These are phyloP conservation scores for Macrophya alboannulata DNA, from an alignment of 2,888 invertebrate genomes.

Conservation along the genomic window DNA sequence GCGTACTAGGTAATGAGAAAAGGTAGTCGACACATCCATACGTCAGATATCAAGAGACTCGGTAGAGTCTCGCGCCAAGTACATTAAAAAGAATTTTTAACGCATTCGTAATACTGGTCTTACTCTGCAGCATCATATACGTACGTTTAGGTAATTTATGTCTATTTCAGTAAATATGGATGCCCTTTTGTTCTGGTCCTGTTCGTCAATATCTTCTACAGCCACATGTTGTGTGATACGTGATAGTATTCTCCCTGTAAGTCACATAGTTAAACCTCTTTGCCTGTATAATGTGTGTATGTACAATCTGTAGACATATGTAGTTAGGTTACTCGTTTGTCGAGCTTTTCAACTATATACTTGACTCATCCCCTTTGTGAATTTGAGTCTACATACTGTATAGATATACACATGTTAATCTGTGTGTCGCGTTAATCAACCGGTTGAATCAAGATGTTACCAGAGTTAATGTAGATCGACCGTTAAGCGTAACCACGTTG, in stretches of 20 bases:
- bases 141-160: slow-evolving; percentile 17
- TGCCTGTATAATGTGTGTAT: background rate
- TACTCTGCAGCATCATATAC: background rate
- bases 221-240: background rate
- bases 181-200: slow-evolving; percentile 5
- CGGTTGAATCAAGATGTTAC: background rate
- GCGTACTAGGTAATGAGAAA: background rate
- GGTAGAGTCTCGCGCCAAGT: no score
- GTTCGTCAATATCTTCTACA: background rate
- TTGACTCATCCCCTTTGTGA: background rate
- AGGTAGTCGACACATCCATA: background rate
- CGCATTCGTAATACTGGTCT: background rate
- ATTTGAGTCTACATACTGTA: background rate
- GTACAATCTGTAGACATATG: background rate
- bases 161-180: background rate
- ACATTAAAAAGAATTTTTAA: no score
- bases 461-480: background rate
- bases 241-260: background rate
- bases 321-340: background rate
- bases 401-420: background rate
- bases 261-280: background rate
- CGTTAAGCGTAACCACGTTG: background rate
- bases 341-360: slow-evolving; percentile 17
- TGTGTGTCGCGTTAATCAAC: background rate
- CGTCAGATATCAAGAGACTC: slow-evolving; percentile 28